These are phyloP conservation scores for Meta bourneti DNA, from an alignment of 2,888 invertebrate species.

Conservation along the genomic window DNA sequence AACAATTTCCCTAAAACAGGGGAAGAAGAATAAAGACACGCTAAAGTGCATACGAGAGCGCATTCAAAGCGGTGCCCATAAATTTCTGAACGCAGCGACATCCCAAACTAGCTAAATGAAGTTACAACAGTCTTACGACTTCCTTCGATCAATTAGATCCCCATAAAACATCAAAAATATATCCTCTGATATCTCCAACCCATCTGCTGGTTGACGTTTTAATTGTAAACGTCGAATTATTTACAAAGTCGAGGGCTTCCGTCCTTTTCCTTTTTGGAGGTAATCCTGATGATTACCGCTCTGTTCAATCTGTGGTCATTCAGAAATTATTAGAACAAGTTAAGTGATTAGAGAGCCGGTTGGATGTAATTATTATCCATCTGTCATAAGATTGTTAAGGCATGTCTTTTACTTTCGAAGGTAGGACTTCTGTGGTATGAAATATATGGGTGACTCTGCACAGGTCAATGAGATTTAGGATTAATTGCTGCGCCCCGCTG, in stretches of 20 bases:
- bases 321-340: conserved; percentile 70
- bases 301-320: conserved; percentile 66
- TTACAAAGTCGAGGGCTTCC: conserved; percentile 55
- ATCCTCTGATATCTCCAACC: conserved; percentile 51
- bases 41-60: too few species aligned
- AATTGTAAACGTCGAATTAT: conserved; percentile 72
- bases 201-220: conserved; percentile 72
- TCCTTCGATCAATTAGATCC: conserved; percentile 74
- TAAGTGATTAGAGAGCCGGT: conserved; percentile 72
- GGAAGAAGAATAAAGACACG: too few species aligned
- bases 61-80: conserved; percentile 20
- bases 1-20: too few species aligned
- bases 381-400: conserved; percentile 64
- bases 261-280: conserved; percentile 5
- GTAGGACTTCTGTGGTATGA: conserved; percentile 47
- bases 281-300: conserved; percentile 38
- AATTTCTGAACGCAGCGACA: conserved; percentile 65
- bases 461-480: conserved; percentile 75
- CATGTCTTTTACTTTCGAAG: conserved; percentile 55
- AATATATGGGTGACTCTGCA: conserved; percentile 65
- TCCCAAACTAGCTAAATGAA: conserved; percentile 68
- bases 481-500: conserved; percentile 72
- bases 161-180: conserved; percentile 73
- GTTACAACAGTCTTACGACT: conserved; percentile 75
- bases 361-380: conserved; percentile 72